A percentile compares a stretch with the other conserved stretches of the same genome.
Conservation (phyloP, 2,797 vertebrate species). For the Sus cebifrons region DNA sequence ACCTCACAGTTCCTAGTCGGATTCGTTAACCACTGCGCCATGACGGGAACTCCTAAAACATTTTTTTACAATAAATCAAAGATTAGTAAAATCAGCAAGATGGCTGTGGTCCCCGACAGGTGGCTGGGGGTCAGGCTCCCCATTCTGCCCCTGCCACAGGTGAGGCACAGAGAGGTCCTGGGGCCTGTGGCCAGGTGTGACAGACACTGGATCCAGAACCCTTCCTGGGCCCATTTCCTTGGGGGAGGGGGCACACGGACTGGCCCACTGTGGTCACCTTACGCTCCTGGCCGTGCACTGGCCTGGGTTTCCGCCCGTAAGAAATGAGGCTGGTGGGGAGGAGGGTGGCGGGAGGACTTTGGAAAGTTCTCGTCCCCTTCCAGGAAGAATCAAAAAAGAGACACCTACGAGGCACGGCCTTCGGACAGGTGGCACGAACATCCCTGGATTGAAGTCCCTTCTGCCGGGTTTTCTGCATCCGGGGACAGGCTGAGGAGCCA, state of each 20-base stretch:
- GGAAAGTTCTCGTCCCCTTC: background rate
- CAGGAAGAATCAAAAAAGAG: background rate
- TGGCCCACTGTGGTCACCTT: background rate
- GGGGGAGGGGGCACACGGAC: background rate
- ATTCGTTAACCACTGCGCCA: too few relatives aligned
- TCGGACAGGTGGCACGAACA: fast-evolving
- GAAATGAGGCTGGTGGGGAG: background rate
- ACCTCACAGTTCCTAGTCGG: too few relatives aligned
- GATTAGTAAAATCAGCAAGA: background rate
- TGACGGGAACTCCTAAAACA: too few relatives aligned
- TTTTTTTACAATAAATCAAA: too few relatives aligned
- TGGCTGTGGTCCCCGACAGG: fast-evolving
- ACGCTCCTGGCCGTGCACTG: background rate
- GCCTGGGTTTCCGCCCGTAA: background rate
- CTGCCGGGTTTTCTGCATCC: background rate
- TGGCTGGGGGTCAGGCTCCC: background rate
- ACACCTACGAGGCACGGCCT: background rate
- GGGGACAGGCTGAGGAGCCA: background rate
- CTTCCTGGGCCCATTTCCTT: too few relatives aligned
- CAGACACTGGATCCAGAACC: background rate
- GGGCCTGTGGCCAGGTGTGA: background rate
- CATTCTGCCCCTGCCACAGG: background rate
- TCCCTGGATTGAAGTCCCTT: fast-evolving
- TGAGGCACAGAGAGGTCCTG: background rate
- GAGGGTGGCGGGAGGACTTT: background rate